Base-by-base conservation (phyloP, 2,797 vertebrate species). In the Salarias fasciatus region DNA sequence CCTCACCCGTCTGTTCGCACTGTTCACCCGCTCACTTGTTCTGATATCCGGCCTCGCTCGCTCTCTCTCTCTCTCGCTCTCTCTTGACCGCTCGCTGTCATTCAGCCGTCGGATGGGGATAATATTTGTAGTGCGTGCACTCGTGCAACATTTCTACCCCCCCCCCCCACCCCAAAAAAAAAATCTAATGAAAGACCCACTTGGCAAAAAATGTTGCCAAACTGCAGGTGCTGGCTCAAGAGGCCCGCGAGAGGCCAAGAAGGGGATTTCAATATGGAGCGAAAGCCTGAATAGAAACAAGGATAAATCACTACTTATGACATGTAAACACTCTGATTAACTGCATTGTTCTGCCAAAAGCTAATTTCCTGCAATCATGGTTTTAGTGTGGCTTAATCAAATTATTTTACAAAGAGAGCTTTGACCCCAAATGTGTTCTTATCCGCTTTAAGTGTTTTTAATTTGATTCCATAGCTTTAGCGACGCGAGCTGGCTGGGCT, bases 1-100 rank as follows among this genome's bases (percentile, higher is more conserved):
- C 86, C 85, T 77, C 75, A 69, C 75, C 67, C 72, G 79, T 69
- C 75, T 77, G 72, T 83, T 79, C 82, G 69, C 66, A 72, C 69
- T 50, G 63, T 70, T 83, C 81, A 60, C 72, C 29, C 63, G 12
- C 57, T 72, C 53, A 58, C 75, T 67, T 46, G 55, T 61, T 50
- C 68, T 45, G 12, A 41, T 36, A 76, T 85, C 72, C 61, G 69
- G 62, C 67, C 57, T 51, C 15, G 18, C 18, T 24, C 8, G 46
- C 79, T 70, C 33, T 69, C 57, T 8, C 9, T 47, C 80, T 63
- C 49, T 61, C 50, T 62, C n/a, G n/a, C n/a, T n/a, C n/a, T n/a
- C n/a, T n/a, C n/a, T n/a, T n/a, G 18, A 24, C 24, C 18, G 18
- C 18, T 24, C 18, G 18, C 18, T 3, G 18, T 24, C 18, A 24